Evolutionary conservation across 2,888 invertebrate species (phyloP), one percentile per base, ranked within the genome.

Genomic region (Frankliniella intonsa): DNA sequence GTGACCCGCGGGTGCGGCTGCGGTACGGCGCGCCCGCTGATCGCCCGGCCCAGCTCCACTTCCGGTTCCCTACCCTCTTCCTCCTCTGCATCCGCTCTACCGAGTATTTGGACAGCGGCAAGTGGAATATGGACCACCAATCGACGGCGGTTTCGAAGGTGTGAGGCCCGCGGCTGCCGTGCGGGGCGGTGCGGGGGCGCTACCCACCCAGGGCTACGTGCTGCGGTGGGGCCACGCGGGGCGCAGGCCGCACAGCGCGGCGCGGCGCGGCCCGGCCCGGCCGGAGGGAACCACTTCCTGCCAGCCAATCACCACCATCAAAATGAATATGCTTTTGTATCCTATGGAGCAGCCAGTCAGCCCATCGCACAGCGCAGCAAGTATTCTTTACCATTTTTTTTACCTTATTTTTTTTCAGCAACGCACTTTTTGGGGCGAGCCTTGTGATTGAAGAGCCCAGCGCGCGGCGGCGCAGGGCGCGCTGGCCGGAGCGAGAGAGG

Each of bases 261-360:
- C 38, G 5, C 38, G 3, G 17, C 17, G n/a, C 38, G 12, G 49
- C n/a, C 80, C 14, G 17, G 19, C 80, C 27, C 49, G 7, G 17
- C 80, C 80, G 14, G 22, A 1, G 1, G 27, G n/a, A 12, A 12
- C 38, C 80, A 38, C 51, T 80, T 80, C 80, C 80, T n/a, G 49
- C n/a, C 80, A 22, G 27, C 80, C 22, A 80, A 51, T 80, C 80
- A 80, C 80, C 19, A 38, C n/a, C 27, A 80, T 80, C 50, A 51
- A 80, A 80, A 51, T 51, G 80, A 50, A 76, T 76, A 76, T 76
- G 69, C 69, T 25, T n/a, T 76, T 76, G 69, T 25, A 76, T 25
- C 69, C 69, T 76, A 76, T 76, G 69, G 69, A 76, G 25, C 25
- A 38, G 38, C 38, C 38, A 38, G 38, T n/a, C n/a, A 11, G n/a